These are phyloP conservation scores for Caenorhabditis sp. DNA, from an alignment of 2,888 invertebrate genomes.

Conservation along the genomic window DNA sequence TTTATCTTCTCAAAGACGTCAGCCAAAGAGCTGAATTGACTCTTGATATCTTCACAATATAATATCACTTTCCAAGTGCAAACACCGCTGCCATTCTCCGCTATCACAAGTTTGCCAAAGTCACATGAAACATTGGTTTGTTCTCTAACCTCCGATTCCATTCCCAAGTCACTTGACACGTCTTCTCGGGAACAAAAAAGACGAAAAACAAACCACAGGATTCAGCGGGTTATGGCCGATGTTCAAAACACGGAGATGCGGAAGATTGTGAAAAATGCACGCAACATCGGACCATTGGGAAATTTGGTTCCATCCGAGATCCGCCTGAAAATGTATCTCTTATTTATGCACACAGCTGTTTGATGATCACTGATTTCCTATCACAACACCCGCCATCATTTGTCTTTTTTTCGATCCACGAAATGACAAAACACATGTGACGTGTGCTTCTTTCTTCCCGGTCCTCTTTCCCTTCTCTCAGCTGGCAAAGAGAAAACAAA, in stretches of 20 bases:
- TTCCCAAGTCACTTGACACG: slow-evolving; percentile 41
- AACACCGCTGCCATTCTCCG: slow-evolving; percentile 33
- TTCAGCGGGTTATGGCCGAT: slow-evolving; percentile 68
- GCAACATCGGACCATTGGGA: slow-evolving; percentile 89
- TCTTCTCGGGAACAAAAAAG: neutral
- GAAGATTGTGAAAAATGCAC: slow-evolving; percentile 64
- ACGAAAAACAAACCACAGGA: slow-evolving; percentile 43
- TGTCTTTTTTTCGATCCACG: slow-evolving; percentile 32
- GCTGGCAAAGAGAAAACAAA: slow-evolving; percentile 38
- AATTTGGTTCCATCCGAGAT: slow-evolving; percentile 92
- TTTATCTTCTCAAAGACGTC: slow-evolving; percentile 4
- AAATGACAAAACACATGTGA: slow-evolving; percentile 49
- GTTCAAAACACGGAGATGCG: slow-evolving; percentile 68
- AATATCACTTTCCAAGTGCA: slow-evolving; percentile 38
- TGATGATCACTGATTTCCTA: slow-evolving; percentile 30
- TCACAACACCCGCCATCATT: slow-evolving; percentile 26
- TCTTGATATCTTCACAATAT: slow-evolving; percentile 9
- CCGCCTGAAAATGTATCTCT: slow-evolving; percentile 79
- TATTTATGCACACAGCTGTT: slow-evolving; percentile 9
- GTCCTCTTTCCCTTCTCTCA: slow-evolving; percentile 13
- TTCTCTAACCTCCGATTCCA: slow-evolving; percentile 18
- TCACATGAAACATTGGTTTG: slow-evolving; percentile 36
- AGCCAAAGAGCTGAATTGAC: neutral
- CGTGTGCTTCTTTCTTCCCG: slow-evolving; percentile 17
- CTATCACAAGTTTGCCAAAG: slow-evolving; percentile 48